A percentile compares a stretch with the other conserved stretches of the same genome.
These are phyloP conservation scores for Merops nubicus DNA, from an alignment of 2,113 vertebrate genomes.

Conservation along the genomic window DNA sequence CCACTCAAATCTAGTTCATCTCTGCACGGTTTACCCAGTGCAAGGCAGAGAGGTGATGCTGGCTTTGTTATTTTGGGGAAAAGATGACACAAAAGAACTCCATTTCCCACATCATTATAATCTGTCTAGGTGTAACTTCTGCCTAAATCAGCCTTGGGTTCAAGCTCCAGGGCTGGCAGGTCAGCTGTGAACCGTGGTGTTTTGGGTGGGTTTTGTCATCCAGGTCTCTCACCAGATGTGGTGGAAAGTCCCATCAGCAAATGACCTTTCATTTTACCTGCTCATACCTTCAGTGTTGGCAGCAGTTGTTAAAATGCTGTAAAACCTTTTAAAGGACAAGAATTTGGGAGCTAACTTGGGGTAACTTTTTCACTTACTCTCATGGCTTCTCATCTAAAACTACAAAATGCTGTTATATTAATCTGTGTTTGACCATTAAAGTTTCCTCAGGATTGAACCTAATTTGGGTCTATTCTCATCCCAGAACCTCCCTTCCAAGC, in stretches of 20 bases:
- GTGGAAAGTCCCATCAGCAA: background rate
- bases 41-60: background rate
- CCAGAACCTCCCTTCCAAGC: background rate
- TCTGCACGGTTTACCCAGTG: background rate
- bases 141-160: background rate
- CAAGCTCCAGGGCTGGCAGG: background rate
- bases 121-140: background rate
- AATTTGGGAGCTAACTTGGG: background rate
- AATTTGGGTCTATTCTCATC: background rate
- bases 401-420: background rate
- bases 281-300: background rate
- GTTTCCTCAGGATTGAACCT: background rate
- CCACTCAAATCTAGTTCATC: background rate
- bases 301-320: background rate
- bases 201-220: background rate
- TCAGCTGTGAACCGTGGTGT: background rate
- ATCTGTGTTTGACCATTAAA: background rate
- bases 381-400: background rate
- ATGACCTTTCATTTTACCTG: background rate
- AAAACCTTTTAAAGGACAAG: background rate
- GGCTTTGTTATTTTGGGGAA: background rate
- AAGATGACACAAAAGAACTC: background rate
- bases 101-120: rapidly evolving
- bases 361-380: background rate
- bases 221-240: background rate